These are phyloP conservation scores for Labeo catla DNA, from an alignment of 2,113 vertebrate species.

Conservation along the genomic window DNA sequence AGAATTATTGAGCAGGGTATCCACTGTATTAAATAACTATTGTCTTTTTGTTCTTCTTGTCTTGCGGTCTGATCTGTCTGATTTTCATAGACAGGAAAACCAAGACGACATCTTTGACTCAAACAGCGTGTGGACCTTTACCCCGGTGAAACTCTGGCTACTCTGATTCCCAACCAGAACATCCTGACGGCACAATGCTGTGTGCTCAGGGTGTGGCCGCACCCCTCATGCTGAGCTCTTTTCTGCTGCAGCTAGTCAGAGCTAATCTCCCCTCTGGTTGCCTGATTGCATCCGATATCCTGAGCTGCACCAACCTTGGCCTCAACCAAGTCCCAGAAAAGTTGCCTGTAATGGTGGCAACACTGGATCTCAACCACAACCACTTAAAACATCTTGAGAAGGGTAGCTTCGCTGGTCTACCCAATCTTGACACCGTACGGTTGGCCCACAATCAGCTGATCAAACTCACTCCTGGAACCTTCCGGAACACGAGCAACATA, in stretches of 20 bases:
- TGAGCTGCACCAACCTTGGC: constrained; percentile 84
- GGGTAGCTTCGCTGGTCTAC: constrained; percentile 76
- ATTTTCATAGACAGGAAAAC: background rate
- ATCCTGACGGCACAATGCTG: constrained; percentile 57
- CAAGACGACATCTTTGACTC: background rate
- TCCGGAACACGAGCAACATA: constrained; percentile 80
- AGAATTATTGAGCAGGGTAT: background rate
- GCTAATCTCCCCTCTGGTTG: constrained; percentile 74
- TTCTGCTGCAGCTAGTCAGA: constrained; percentile 43
- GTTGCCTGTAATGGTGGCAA: constrained; percentile 76
- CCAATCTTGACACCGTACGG: constrained; percentile 80
- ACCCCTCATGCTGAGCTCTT: constrained; percentile 33
- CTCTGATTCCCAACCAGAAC: constrained; percentile 25
- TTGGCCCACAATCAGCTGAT: constrained; percentile 84
- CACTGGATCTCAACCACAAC: constrained; percentile 92
- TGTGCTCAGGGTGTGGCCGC: constrained; percentile 40
- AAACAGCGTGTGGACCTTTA: constrained; percentile 18
- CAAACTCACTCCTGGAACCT: constrained; percentile 71
- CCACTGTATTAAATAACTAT: background rate
- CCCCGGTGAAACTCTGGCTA: constrained; percentile 42
- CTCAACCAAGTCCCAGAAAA: constrained; percentile 76
- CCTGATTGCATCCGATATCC: constrained; percentile 87
- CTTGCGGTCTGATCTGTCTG: background rate
- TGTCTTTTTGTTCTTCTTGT: background rate
- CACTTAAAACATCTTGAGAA: constrained; percentile 74